A percentile compares a stretch with the other conserved stretches of the same genome.
Evolutionary conservation across 2,113 vertebrate species (phyloP).

Genomic region (Callionymus lyra): DNA sequence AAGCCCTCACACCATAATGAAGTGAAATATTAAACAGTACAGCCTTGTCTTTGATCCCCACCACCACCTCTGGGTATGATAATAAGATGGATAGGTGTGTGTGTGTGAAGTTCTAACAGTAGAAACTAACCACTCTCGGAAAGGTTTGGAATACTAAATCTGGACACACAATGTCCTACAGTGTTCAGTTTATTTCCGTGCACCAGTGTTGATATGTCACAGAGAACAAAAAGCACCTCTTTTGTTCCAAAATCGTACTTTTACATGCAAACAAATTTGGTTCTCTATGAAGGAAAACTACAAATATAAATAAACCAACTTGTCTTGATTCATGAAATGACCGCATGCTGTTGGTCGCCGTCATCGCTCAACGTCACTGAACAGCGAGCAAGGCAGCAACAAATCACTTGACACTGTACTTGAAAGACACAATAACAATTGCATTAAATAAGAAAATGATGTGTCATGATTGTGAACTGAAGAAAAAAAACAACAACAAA

Average conservation of each 20-base stretch:
- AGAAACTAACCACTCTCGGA: slow-evolving; percentile 28
- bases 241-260: not conserved
- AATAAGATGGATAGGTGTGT: slow-evolving; percentile 56
- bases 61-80: slow-evolving; percentile 57
- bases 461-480: too few relatives aligned
- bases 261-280: slow-evolving; percentile 9
- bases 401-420: slow-evolving; percentile 15
- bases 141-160: slow-evolving; percentile 22
- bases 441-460: too few relatives aligned
- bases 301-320: slow-evolving; percentile 32
- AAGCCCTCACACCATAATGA: slow-evolving; percentile 50
- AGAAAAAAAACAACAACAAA: too few relatives aligned
- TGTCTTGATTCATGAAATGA: slow-evolving; percentile 27
- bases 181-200: slow-evolving; percentile 1
- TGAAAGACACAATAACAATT: slow-evolving; percentile 15
- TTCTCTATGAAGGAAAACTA: slow-evolving; percentile 14
- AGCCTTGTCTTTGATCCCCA: slow-evolving; percentile 57
- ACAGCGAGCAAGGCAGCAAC: slow-evolving; percentile 27
- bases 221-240: not conserved
- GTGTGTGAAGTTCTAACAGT: slow-evolving; percentile 44
- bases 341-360: slow-evolving; percentile 15
- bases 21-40: slow-evolving; percentile 60
- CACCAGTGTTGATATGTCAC: not conserved
- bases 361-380: slow-evolving; percentile 19
- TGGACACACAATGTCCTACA: slow-evolving; percentile 6